A percentile compares a stretch with the other conserved stretches of the same genome.
Evolutionary conservation across 1,140 invertebrate species (phyloP).

Genomic region (Chrysoperla carnea): DNA sequence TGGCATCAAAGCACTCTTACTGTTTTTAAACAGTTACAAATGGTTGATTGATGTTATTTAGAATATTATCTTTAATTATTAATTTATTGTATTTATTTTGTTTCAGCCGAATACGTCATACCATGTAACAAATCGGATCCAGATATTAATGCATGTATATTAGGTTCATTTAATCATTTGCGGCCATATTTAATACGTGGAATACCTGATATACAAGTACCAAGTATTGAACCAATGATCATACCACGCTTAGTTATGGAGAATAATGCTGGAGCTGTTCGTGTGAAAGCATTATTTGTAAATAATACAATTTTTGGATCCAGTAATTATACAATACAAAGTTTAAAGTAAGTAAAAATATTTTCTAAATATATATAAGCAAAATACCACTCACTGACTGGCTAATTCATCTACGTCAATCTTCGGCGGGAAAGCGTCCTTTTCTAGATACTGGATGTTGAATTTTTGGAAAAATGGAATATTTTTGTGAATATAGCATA

Average conservation of each 20-base stretch:
- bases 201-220: constrained; percentile 46
- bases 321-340: constrained; percentile 46
- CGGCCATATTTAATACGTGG: constrained; percentile 47
- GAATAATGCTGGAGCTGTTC: constrained; percentile 51
- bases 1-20: too few relatives aligned
- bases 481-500: too few relatives aligned
- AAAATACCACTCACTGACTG: too few relatives aligned
- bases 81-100: constrained; percentile 9
- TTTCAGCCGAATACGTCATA: constrained; percentile 54
- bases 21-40: too few relatives aligned
- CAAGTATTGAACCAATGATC: constrained; percentile 48
- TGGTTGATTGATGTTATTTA: too few relatives aligned
- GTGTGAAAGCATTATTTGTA: constrained; percentile 45
- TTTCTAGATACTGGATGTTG: too few relatives aligned
- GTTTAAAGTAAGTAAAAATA: constrained; percentile 22
- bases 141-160: constrained; percentile 44
- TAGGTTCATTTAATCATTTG: constrained; percentile 48
- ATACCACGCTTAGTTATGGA: constrained; percentile 54
- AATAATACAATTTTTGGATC: constrained; percentile 53
- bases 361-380: too few relatives aligned
- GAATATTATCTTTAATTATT: too few relatives aligned
- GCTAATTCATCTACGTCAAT: too few relatives aligned
- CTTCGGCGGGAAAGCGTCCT: too few relatives aligned
- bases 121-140: constrained; percentile 48
- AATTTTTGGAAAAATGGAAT: neutral